Evolutionary conservation across 2,797 vertebrate species (phyloP), one percentile per base, ranked within the genome.

Genomic region (Danio albolineatus): DNA sequence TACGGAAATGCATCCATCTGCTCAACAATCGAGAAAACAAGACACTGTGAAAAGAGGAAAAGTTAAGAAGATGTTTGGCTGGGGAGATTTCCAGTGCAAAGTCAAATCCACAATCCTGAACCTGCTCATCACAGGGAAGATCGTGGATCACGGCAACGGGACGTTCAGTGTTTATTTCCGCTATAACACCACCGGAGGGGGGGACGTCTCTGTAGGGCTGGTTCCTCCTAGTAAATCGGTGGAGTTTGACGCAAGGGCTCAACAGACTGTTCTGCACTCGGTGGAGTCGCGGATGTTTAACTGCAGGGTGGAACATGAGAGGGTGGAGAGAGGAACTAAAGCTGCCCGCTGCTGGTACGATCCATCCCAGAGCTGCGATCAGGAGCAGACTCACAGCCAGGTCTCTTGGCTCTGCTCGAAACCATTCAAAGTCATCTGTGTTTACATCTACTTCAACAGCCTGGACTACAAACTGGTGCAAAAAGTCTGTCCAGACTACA

Each of bases 11-110:
- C 94, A 94, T 57, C 95, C 95, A 38, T 93, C 95, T 49, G 93
- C 95, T 62, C 93, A 96, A 87, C 93, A 96, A 83, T 92, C 94
- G 41, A 98, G 97, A 87, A 91, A 97, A 88, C 91, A 96, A 51
- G 96, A 96, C 69, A 97, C 97, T 0, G 95, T 97, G 86, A 99
- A 98, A 90, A 96, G 97, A 0, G 96, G 96, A 81, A 99, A 99
- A 90, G 97, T 98, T 89, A 99, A 99, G 95, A 99, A 99, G 94
- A 98, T 98, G 98, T 99, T 99, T 78, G 98, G 97, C 74, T 99
- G 98, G 98, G 98, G 98, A 0, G 97, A 99, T 92, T 99, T 99
- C 90, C 97, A 99, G 87, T 99, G 97, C 85, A 99, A 97, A 89
- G 97, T 99, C 92, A 98, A 97, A 92, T 98, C 98, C 13, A 94